Conservation (phyloP, 92 coral and sea anemone species). For the Phenganax marumi region DNA sequence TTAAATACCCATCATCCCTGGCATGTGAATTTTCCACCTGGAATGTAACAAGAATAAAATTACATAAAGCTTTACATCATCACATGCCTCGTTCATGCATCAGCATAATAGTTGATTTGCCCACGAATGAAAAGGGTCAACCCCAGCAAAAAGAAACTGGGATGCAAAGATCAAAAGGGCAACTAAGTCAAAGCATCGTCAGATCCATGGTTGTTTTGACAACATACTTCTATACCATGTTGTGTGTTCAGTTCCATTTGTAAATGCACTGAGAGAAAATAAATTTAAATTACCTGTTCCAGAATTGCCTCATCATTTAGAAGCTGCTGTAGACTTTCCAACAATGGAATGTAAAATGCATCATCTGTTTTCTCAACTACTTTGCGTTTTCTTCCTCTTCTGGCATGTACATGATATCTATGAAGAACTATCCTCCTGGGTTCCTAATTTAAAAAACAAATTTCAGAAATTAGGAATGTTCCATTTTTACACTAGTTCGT, state of each 20-base stretch:
- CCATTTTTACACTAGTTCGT: not conserved
- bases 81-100: constrained; percentile 6
- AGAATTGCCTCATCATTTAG: constrained; percentile 59
- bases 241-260: not conserved
- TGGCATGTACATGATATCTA: constrained; percentile 51
- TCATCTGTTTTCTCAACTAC: constrained; percentile 55
- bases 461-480: constrained; percentile 8
- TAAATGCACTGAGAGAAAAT: not conserved
- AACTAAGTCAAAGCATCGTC: constrained; percentile 5
- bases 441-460: constrained; percentile 54
- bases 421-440: constrained; percentile 58
- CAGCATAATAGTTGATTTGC: not conserved
- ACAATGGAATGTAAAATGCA: constrained; percentile 55
- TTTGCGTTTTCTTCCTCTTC: constrained; percentile 53
- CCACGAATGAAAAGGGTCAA: not conserved
- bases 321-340: constrained; percentile 65
- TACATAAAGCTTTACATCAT: not conserved
- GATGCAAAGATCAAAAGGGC: not conserved
- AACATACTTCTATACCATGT: not conserved
- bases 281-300: constrained; percentile 52
- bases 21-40: constrained; percentile 64
- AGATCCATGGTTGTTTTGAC: constrained; percentile 7
- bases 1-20: constrained; percentile 54
- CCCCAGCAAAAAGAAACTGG: not conserved
- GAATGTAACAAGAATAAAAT: constrained; percentile 17